Percentiles rank a stretch among this genome's conserved stretches.
Conservation (phyloP, 1,140 invertebrate genomes). For the Aphis craccivora region DNA sequence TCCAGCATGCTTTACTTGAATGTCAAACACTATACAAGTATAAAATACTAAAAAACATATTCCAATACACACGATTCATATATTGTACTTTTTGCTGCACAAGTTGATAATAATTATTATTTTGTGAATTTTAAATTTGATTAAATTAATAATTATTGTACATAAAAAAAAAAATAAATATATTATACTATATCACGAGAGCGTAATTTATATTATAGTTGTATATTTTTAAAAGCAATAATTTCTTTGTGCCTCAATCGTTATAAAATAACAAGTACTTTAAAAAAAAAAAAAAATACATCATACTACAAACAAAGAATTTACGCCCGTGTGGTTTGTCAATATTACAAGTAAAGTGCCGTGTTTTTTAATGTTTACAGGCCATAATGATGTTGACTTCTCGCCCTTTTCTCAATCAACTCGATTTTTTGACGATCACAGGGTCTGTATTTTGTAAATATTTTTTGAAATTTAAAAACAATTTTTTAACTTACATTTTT, state of each 20-base stretch:
- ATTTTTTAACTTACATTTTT: not conserved
- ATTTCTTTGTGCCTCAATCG: not conserved
- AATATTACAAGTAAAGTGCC: not conserved
- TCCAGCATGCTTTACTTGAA: not conserved
- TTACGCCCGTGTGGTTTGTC: not conserved
- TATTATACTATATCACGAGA: not conserved
- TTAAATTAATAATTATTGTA: not conserved
- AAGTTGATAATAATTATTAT: not conserved
- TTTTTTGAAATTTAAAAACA: not conserved
- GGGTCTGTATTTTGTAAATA: not conserved
- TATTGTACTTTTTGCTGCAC: not conserved
- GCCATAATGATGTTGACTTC: constrained; percentile 46
- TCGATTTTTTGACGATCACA: not conserved
- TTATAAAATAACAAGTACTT: not conserved
- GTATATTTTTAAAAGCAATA: not conserved
- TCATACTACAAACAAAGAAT: not conserved
- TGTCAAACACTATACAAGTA: not conserved
- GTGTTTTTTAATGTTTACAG: constrained; percentile 42
- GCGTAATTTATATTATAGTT: not conserved
- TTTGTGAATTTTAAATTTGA: not conserved
- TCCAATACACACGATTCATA: not conserved
- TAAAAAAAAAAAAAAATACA: not conserved
- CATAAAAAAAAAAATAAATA: not conserved
- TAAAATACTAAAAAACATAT: not conserved
- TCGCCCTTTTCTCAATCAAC: not conserved